Percentiles rank a stretch among this genome's conserved stretches.
Conservation (phyloP, 2,888 invertebrate species). For the Hypomecis punctinalis region DNA sequence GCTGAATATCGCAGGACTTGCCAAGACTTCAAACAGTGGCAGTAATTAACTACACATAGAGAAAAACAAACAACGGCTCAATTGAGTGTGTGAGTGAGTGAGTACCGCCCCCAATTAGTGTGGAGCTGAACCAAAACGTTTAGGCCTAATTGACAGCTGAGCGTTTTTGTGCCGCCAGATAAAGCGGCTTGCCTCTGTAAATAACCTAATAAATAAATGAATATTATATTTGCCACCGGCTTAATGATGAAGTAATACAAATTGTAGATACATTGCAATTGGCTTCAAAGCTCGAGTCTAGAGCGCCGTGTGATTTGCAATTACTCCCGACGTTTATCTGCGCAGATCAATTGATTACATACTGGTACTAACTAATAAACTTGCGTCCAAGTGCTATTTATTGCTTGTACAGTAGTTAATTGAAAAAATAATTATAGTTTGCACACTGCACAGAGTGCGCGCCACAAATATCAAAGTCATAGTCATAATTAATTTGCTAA, state of each 20-base stretch:
- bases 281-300: slow-evolving; percentile 16
- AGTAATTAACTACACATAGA: background rate
- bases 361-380: background rate
- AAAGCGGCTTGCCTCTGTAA: background rate
- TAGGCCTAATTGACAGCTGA: slow-evolving; percentile 3
- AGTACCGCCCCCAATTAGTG: background rate
- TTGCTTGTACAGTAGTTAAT: no score
- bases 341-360: background rate
- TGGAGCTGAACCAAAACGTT: background rate
- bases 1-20: no score
- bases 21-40: background rate
- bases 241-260: slow-evolving; percentile 10
- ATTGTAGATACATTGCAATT: slow-evolving; percentile 24
- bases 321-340: slow-evolving; percentile 1
- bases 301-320: background rate
- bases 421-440: no score
- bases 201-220: slow-evolving; percentile 3
- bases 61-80: background rate
- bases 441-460: no score
- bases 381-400: background rate
- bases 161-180: slow-evolving; percentile 8
- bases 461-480: no score
- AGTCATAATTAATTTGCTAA: no score
- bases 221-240: slow-evolving; percentile 2
- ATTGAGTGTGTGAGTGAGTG: background rate